phyloP scores from a whole-genome alignment of 2,113 vertebrate species.

The Meriones unguiculatus region DNA sequence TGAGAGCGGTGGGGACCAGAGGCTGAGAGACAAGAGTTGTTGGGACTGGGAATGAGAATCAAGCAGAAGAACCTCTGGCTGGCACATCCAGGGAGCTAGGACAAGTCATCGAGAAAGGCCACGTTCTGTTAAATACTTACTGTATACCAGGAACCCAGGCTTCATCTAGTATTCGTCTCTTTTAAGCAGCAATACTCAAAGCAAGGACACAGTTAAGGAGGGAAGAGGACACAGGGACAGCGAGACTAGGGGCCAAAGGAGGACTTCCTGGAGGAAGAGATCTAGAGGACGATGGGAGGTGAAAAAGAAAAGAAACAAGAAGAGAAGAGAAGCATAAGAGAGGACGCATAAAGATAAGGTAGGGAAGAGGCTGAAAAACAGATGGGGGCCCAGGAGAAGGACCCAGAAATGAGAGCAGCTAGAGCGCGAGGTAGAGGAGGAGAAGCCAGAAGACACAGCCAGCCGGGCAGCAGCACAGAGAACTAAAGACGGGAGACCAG shows the following conservation, averaged over 20 bases:
- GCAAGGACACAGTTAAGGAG: background rate
- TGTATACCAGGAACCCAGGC: background rate
- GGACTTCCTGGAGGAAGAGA: conserved; percentile 42
- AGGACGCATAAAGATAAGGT: background rate
- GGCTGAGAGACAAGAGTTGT: background rate
- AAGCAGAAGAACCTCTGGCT: background rate
- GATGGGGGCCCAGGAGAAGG: background rate
- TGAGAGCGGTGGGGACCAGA: background rate
- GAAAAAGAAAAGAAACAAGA: background rate
- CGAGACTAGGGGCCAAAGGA: background rate
- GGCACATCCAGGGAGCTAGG: background rate
- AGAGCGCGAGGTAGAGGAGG: fast-evolving
- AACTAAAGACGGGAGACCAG: too few relatives aligned
- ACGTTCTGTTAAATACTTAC: background rate
- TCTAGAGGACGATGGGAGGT: background rate
- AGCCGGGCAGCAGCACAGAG: background rate
- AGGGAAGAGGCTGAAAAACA: background rate
- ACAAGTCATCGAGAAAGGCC: conserved; percentile 29
- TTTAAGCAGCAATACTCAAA: background rate
- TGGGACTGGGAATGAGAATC: background rate
- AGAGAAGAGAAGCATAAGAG: background rate
- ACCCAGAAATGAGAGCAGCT: background rate
- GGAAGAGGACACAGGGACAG: too few relatives aligned
- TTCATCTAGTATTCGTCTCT: background rate
- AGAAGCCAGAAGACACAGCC: background rate